A percentile compares a stretch with the other conserved stretches of the same genome.
phyloP scores from a whole-genome alignment of 1,140 invertebrate species.

The Macrocentrus cingulum region DNA sequence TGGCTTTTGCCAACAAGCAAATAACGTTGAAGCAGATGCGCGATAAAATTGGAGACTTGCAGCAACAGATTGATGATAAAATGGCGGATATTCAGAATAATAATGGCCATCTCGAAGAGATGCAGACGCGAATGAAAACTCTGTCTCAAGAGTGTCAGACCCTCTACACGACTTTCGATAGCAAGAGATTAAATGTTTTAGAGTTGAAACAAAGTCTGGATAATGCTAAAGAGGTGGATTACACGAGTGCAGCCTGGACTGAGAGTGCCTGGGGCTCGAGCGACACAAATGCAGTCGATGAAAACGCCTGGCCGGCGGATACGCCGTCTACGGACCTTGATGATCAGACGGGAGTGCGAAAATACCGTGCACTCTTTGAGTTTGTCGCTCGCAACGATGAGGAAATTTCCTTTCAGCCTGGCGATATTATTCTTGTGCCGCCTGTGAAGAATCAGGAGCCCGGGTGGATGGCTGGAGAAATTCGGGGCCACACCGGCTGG shows the following conservation, averaged over 20 bases:
- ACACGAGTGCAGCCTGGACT: conserved; percentile 38
- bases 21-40: conserved; percentile 82
- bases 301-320: conserved; percentile 60
- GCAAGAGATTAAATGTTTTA: conserved; percentile 59
- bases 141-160: conserved; percentile 64
- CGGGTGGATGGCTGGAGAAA: conserved; percentile 95
- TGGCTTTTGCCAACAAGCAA: conserved; percentile 78
- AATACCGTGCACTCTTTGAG: conserved; percentile 90
- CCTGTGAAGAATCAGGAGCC: conserved; percentile 86
- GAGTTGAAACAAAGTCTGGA: conserved; percentile 38
- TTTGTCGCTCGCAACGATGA: conserved; percentile 91
- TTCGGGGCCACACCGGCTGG: conserved; percentile 89
- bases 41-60: conserved; percentile 70
- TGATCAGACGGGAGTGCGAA: conserved; percentile 60
- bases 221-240: conserved; percentile 30
- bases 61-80: conserved; percentile 75
- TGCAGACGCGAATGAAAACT: conserved; percentile 65
- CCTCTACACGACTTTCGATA: conserved; percentile 63
- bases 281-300: conserved; percentile 51
- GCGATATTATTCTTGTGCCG: conserved; percentile 89
- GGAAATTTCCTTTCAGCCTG: conserved; percentile 92
- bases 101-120: conserved; percentile 72
- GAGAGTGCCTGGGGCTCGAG: conserved; percentile 41
- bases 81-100: conserved; percentile 82
- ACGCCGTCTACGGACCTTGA: conserved; percentile 41